These are phyloP conservation scores for Hylaeus volcanicus DNA, from an alignment of 1,140 invertebrate species.

Conservation along the genomic window DNA sequence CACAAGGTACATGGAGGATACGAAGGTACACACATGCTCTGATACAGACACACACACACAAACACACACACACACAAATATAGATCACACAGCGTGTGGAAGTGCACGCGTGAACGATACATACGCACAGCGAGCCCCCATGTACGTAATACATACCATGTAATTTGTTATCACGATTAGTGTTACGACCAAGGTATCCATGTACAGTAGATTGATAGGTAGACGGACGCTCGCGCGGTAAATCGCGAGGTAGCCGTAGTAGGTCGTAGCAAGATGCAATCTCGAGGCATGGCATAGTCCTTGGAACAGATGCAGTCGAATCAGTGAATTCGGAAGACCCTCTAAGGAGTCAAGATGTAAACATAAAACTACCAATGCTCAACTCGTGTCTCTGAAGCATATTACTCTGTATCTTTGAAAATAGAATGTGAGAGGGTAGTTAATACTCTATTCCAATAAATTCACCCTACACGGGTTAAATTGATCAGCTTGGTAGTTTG, in stretches of 20 bases:
- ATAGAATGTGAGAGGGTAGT: too few relatives aligned
- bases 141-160: constrained; percentile 16
- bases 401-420: too few relatives aligned
- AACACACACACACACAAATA: background rate
- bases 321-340: background rate
- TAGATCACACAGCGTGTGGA: constrained; percentile 41
- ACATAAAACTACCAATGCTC: too few relatives aligned
- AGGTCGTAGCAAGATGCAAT: background rate
- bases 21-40: too few relatives aligned
- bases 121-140: constrained; percentile 45
- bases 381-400: too few relatives aligned
- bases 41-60: background rate
- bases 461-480: too few relatives aligned
- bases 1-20: background rate
- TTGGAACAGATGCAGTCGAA: background rate
- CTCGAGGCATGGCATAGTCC: background rate
- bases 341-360: too few relatives aligned
- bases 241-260: constrained; percentile 7
- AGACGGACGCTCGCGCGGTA: background rate
- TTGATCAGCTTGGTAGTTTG: too few relatives aligned
- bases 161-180: constrained; percentile 50
- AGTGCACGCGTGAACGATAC: constrained; percentile 35
- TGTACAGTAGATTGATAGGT: constrained; percentile 43
- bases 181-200: constrained; percentile 42
- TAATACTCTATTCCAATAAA: too few relatives aligned